Base-by-base conservation (phyloP, 2,797 vertebrate species). In the Macroramphosus scolopax region DNA sequence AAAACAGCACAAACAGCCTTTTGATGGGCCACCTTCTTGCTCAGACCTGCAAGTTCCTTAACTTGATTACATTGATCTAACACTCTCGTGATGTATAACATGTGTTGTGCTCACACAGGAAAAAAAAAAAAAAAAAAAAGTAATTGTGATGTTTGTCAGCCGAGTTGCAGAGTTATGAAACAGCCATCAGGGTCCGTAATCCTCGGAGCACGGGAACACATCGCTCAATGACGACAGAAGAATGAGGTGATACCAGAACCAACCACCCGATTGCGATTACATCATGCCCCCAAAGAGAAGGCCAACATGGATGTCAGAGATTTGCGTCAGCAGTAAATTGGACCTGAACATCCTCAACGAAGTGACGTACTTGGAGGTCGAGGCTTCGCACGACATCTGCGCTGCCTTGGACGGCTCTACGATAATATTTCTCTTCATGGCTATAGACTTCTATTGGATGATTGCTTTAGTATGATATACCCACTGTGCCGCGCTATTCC, bases 381-480 rank as follows among this genome's bases (percentile, higher is more conserved):
- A 10, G 2, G 29, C 40, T 60, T 13, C 7, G 10, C 47, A 55
- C 1, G 39, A 66, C 52, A 80, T 75, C 61, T 51, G 53, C 77
- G 68, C 51, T 39, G 48, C 41, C 63, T 63, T 61, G 63, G 47
- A 74, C 25, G n/a, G 38, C 33, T 59, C 48, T 38, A 41, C 8
- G 24, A 84, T 71, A 77, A 78, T 75, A 77, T 78, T 78, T 78
- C 52, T 59, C 41, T 72, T 80, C 69, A 71, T 68, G 69, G 63
- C 51, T 60, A 53, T 77, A 52, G 58, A 78, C 47, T 44, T 55
- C 43, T 67, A 61, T 78, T 81, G 51, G 39, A 62, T 68, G 34
- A 72, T 75, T 77, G 57, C 73, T 80, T 70, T 58, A 45, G 41
- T 78, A 84, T 83, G 33, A 79, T 75, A 48, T 68, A 56, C 65